These are phyloP conservation scores for Clarias platycephalus DNA, from an alignment of 2,797 vertebrate species.

Conservation along the genomic window DNA sequence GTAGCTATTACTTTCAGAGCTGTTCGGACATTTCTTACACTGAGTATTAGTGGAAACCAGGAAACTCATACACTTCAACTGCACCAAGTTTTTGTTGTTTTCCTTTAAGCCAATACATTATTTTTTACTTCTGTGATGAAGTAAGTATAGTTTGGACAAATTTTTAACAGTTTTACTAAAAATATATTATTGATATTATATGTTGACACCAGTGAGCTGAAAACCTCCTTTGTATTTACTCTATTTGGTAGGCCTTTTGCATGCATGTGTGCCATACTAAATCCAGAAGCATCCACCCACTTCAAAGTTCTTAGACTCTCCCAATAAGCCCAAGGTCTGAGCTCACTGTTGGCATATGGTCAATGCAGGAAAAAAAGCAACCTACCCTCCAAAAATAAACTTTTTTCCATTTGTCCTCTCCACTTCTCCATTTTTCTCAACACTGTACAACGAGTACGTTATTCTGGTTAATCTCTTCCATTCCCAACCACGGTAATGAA, in stretches of 20 bases:
- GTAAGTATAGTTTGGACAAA: not conserved
- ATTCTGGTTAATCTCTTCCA: not conserved
- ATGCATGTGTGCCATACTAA: constrained; percentile 10
- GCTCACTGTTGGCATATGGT: constrained; percentile 51
- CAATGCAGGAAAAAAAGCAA: constrained; percentile 38
- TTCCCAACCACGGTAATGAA: not conserved
- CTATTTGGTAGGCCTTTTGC: not conserved
- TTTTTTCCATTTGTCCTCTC: constrained; percentile 24
- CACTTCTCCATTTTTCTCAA: constrained; percentile 29
- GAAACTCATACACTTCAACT: not conserved
- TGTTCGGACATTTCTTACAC: not conserved
- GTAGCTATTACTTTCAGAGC: not conserved
- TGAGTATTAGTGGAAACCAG: not conserved
- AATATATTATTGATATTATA: not conserved
- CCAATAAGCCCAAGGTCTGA: constrained; percentile 40
- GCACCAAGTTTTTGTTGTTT: not conserved
- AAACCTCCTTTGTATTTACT: not conserved
- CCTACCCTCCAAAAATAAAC: constrained; percentile 46
- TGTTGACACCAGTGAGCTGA: not conserved
- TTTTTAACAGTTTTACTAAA: not conserved
- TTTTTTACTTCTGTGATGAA: not conserved
- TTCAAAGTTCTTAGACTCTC: constrained; percentile 32
- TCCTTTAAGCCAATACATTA: not conserved
- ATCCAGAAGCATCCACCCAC: constrained; percentile 14
- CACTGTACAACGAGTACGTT: not conserved